A percentile compares a stretch with the other conserved stretches of the same genome.
These are phyloP conservation scores for Anthophora plumipes DNA, from an alignment of 2,888 invertebrate species.

Conservation along the genomic window DNA sequence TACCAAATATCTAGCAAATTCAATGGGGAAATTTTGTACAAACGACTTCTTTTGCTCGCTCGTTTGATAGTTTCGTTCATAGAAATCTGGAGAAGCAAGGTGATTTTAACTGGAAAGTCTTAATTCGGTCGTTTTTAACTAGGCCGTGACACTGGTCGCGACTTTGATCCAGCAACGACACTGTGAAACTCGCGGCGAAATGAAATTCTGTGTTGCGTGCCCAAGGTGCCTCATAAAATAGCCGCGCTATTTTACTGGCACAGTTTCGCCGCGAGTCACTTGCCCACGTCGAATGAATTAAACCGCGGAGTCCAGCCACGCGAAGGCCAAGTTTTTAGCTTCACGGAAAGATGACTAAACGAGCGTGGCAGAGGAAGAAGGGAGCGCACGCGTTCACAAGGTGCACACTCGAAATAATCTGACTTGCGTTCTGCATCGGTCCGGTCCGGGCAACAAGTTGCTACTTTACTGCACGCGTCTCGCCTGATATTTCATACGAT, in stretches of 20 bases:
- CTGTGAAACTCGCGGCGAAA: conserved; percentile 59
- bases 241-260: conserved; percentile 80
- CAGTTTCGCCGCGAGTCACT: conserved; percentile 71
- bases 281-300: conserved; percentile 74
- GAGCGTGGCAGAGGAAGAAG: conserved; percentile 5
- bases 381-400: conserved; percentile 13
- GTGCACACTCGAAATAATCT: conserved; percentile 32
- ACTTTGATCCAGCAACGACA: conserved; percentile 24
- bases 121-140: not conserved
- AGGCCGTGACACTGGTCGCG: conserved; percentile 35
- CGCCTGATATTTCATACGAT: no score
- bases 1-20: no score
- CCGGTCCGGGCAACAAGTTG: conserved; percentile 10
- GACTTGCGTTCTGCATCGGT: conserved; percentile 1
- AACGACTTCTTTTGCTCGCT: no score
- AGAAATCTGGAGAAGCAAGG: no score
- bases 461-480: not conserved
- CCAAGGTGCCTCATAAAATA: conserved; percentile 80
- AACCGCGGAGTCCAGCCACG: conserved; percentile 58
- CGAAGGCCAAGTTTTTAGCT: conserved; percentile 77
- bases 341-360: conserved; percentile 58
- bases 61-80: no score
- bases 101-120: no score
- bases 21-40: no score
- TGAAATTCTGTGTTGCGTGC: conserved; percentile 69